Base-by-base conservation (phyloP, 2,888 invertebrate species). In the Drosophila nigricruria region DNA sequence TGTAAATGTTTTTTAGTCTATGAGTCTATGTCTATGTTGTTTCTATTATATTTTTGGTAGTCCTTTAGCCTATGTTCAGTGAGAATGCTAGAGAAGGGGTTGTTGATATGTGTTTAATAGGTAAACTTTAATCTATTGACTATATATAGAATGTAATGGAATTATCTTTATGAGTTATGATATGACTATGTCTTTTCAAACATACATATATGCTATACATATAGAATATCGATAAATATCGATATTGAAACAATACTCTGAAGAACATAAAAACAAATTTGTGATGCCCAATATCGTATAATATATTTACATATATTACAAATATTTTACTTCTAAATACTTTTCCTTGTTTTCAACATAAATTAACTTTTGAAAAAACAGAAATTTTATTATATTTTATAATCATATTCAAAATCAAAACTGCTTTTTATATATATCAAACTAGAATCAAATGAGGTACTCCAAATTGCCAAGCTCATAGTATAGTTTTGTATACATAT, bases 21-120 rank as follows among this genome's bases (percentile, higher is more conserved):
- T n/a, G n/a, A n/a, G n/a, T n/a, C n/a, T n/a, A n/a, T n/a, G n/a
- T 49, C 18, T 60, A 20, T 45, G 38, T 23, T 56, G 23, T 30
- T 76, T 56, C 18, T 14, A 49, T 30, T 42, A n/a, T 45, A 54
- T 40, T 16, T 67, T 38, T 30, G 14, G 45, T 53, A 30, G 20
- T 30, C 32, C 4, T 45, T 77, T 30, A 5, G 12, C 23, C 23
- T 42, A 4, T 12, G 4, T 20, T 23, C 18, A 3, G 18, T 30
- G 30, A 14, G 18, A 47, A 27, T 47, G 27, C 10, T n/a, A 10
- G 18, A 10, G 18, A 18, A 14, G 30, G 20, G 49, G 1, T 30
- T 18, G 12, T 18, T 18, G 2, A 25, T 16, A 25, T 25, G 25
- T 27, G n/a, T 16, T 23, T 25, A 9, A n/a, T 0, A 27, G 1